phyloP scores from a whole-genome alignment of 2,888 invertebrate species.

The Carcina quercana region DNA sequence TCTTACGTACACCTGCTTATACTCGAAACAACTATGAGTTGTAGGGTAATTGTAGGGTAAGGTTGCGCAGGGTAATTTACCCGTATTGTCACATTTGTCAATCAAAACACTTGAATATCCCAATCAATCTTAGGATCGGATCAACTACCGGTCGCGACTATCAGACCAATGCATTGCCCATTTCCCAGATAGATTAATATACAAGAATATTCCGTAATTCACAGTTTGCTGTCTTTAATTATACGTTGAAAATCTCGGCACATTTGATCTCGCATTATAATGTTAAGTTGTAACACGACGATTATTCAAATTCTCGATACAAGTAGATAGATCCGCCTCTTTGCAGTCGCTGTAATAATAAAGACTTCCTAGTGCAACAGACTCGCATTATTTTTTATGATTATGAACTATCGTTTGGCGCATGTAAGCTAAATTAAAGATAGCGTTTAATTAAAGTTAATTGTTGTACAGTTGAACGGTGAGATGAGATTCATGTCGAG shows the following conservation, averaged over 20 bases:
- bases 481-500: slow-evolving; percentile 35
- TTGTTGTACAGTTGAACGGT: slow-evolving; percentile 42
- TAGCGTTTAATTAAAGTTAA: slow-evolving; percentile 65
- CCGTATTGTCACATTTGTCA: too few species aligned
- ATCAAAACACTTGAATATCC: too few species aligned
- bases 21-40: too few species aligned
- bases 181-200: background rate
- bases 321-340: slow-evolving; percentile 59
- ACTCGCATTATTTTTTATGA: slow-evolving; percentile 52
- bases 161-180: too few species aligned
- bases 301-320: slow-evolving; percentile 67
- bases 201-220: background rate
- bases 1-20: too few species aligned
- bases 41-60: too few species aligned
- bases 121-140: too few species aligned
- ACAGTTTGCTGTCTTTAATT: slow-evolving; percentile 27
- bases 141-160: too few species aligned
- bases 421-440: slow-evolving; percentile 61
- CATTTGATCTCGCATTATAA: slow-evolving; percentile 44
- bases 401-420: slow-evolving; percentile 46
- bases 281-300: slow-evolving; percentile 48
- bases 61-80: too few species aligned
- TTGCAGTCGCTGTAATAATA: slow-evolving; percentile 69
- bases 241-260: slow-evolving; percentile 36
- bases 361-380: slow-evolving; percentile 71